Conservation (phyloP, 2,888 invertebrate species). For the Netelia virgata region DNA sequence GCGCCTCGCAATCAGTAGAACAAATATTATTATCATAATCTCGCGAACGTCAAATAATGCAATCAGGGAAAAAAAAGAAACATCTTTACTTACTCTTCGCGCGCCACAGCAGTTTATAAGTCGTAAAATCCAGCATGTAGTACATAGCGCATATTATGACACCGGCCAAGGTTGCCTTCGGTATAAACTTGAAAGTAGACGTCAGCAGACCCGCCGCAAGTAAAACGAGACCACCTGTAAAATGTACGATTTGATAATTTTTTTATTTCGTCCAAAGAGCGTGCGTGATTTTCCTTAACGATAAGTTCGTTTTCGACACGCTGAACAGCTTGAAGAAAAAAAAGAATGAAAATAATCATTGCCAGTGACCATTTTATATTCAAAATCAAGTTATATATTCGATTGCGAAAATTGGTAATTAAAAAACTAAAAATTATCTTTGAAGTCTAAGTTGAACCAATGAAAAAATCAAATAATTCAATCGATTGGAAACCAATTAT, state of each 20-base stretch:
- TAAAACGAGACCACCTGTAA: slow-evolving; percentile 85
- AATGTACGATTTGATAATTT: slow-evolving; percentile 33
- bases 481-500: no score
- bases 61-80: not conserved
- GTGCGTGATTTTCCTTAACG: not conserved
- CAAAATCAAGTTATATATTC: no score
- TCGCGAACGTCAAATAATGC: not conserved
- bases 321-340: not conserved
- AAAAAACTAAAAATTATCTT: no score
- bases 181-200: slow-evolving; percentile 86
- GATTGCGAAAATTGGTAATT: no score
- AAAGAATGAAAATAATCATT: no score
- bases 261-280: not conserved
- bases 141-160: slow-evolving; percentile 88
- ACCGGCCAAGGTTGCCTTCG: slow-evolving; percentile 87
- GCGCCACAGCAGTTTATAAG: slow-evolving; percentile 85
- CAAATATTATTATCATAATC: not conserved
- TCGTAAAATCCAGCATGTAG: slow-evolving; percentile 86
- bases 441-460: no score
- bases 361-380: no score
- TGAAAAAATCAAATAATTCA: no score
- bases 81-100: slow-evolving; percentile 84
- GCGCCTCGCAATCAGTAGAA: not conserved
- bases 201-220: slow-evolving; percentile 86
- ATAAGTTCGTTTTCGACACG: not conserved